These are phyloP conservation scores for Orthosia cruda DNA, from an alignment of 2,888 invertebrate genomes.

Conservation along the genomic window DNA sequence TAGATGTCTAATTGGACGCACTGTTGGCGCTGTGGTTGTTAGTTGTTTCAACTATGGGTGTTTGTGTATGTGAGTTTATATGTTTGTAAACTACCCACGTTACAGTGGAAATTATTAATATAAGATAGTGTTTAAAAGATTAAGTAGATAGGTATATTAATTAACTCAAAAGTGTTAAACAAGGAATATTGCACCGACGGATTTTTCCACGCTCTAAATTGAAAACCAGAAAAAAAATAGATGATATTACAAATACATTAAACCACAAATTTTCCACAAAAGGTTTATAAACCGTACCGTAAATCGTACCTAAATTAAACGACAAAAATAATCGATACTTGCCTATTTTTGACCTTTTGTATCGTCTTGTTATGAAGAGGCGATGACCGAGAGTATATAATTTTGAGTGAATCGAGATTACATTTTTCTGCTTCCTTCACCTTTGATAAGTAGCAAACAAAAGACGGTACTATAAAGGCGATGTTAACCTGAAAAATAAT, in stretches of 20 bases:
- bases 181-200: not conserved
- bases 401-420: conserved; percentile 80
- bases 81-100: too few relatives aligned
- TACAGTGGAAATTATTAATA: too few relatives aligned
- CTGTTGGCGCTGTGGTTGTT: too few relatives aligned
- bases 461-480: conserved; percentile 79
- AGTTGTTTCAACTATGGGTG: too few relatives aligned
- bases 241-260: conserved; percentile 10
- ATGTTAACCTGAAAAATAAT: conserved; percentile 79
- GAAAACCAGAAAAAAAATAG: not conserved
- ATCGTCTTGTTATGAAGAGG: conserved; percentile 83
- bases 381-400: conserved; percentile 82
- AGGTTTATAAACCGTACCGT: not conserved
- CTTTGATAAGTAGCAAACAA: conserved; percentile 78
- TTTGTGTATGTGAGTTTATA: too few relatives aligned
- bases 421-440: conserved; percentile 71
- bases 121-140: too few relatives aligned
- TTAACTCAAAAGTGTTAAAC: conserved; percentile 3
- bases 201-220: not conserved
- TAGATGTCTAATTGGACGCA: too few relatives aligned
- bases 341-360: conserved; percentile 81
- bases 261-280: not conserved
- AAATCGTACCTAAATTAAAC: conserved; percentile 10
- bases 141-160: too few relatives aligned
- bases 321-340: conserved; percentile 53